These are phyloP conservation scores for Ancistrus triradiatus DNA, from an alignment of 2,113 vertebrate species.

Conservation along the genomic window DNA sequence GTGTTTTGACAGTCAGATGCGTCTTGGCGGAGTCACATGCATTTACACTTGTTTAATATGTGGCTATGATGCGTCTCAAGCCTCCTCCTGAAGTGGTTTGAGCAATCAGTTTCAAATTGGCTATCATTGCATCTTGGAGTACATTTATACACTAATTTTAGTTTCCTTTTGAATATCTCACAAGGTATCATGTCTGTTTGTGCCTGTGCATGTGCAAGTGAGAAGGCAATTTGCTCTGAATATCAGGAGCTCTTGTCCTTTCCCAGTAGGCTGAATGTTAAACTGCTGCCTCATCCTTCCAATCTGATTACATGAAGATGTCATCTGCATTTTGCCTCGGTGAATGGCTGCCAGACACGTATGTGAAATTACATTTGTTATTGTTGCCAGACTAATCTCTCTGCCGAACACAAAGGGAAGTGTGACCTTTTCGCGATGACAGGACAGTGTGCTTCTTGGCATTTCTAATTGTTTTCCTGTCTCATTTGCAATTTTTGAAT, in stretches of 20 bases:
- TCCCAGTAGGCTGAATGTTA: conserved; percentile 27
- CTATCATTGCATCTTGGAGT: no score
- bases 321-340: conserved; percentile 17
- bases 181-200: no score
- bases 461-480: not conserved
- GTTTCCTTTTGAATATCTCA: no score
- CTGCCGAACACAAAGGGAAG: conserved; percentile 36
- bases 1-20: no score
- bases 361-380: conserved; percentile 39
- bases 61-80: no score
- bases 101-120: no score
- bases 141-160: no score
- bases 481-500: not conserved
- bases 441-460: not conserved
- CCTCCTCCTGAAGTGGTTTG: no score
- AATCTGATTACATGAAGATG: conserved; percentile 35
- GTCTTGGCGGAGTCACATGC: no score
- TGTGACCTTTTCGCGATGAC: conserved; percentile 34
- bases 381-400: conserved; percentile 45
- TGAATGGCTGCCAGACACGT: conserved; percentile 19
- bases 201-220: no score
- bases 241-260: conserved; percentile 27
- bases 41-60: no score
- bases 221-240: no score
- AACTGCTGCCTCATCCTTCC: conserved; percentile 20